Percentiles rank a stretch among this genome's conserved stretches.
These are phyloP conservation scores for Manis crassicaudata DNA, from an alignment of 2,797 vertebrate species.

Conservation along the genomic window DNA sequence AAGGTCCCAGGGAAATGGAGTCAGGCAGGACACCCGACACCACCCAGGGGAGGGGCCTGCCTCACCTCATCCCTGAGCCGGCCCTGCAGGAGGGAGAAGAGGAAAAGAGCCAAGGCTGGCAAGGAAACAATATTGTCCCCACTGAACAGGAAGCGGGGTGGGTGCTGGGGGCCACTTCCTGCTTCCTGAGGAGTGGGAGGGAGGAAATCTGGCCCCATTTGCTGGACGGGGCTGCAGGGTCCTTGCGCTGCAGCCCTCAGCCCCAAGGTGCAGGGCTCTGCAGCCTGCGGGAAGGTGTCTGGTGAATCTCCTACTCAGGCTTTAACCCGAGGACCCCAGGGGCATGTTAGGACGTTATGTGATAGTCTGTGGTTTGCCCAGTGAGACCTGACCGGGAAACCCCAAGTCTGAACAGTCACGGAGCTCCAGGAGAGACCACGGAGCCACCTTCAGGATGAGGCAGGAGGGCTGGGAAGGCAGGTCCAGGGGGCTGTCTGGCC, in stretches of 20 bases:
- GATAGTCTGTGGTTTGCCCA: slow-evolving; percentile 55
- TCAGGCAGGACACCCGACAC: background rate
- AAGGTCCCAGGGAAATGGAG: background rate
- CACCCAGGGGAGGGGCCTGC: background rate
- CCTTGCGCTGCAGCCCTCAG: background rate
- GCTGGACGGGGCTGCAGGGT: background rate
- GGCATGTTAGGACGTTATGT: background rate
- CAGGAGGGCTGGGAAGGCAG: fast-evolving
- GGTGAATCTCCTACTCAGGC: background rate
- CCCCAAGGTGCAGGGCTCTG: background rate
- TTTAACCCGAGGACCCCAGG: slow-evolving; percentile 27
- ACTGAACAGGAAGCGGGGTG: slow-evolving; percentile 57
- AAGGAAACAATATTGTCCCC: slow-evolving; percentile 16
- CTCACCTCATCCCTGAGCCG: background rate
- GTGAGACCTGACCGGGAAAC: background rate
- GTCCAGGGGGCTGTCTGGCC: fast-evolving
- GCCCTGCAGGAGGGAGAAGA: background rate
- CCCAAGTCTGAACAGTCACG: background rate
- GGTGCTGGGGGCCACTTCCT: slow-evolving; percentile 20
- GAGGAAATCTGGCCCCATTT: background rate
- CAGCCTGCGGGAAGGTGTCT: background rate
- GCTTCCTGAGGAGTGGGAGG: slow-evolving; percentile 47
- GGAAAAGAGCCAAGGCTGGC: slow-evolving; percentile 4
- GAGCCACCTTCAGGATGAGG: background rate
- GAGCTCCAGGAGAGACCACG: background rate